Evolutionary conservation across 2,797 vertebrate species (phyloP), one percentile per base, ranked within the genome.

Genomic region (Enteromius treurensis): DNA sequence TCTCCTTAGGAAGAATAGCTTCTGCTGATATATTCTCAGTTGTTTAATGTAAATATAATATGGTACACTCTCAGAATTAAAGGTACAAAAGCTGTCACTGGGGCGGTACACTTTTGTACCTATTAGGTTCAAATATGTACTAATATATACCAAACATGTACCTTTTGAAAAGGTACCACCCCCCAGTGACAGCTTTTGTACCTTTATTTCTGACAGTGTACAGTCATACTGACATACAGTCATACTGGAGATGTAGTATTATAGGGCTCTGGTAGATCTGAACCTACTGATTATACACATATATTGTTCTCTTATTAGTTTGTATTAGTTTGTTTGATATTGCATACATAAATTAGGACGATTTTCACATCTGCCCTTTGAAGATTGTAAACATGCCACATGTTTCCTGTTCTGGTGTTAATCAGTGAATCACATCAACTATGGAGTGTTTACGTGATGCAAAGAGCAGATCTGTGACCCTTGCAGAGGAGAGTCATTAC

Each of bases 361-460:
- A 15, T 8, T 17, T 11, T 32, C 7, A 23, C 21, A 53, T 53
- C 37, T 32, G 5, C 4, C 26, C 29, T 23, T 45, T 79, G 32
- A 53, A 34, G 11, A 19, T 34, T 34, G 29, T 67, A 65, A 67
- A 67, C 60, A 17, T 23, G 21, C 53, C 55, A 5, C 37, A 29
- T 23, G 10, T 21, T 68, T 69, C 64, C 65, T 80, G 78, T 68
- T 79, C 62, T 79, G 45, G 6, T 40, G 32, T 55, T 69, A 26
- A 45, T 60, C 34, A 76, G 51, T 51, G 45, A 29, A n/a, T 76
- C 23, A 67, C 23, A 51, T 17, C 26, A 40, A 55, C 7, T 69
- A n/a, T 14, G 10, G 3, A n/a, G 49, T n/a, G 32, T 29, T 77
- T 23, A 60, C 34, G 14, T 58, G 23, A 60, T 77, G n/a, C 34